These are phyloP conservation scores for Festucalex cinctus DNA, from an alignment of 2,113 vertebrate species.

Conservation along the genomic window DNA sequence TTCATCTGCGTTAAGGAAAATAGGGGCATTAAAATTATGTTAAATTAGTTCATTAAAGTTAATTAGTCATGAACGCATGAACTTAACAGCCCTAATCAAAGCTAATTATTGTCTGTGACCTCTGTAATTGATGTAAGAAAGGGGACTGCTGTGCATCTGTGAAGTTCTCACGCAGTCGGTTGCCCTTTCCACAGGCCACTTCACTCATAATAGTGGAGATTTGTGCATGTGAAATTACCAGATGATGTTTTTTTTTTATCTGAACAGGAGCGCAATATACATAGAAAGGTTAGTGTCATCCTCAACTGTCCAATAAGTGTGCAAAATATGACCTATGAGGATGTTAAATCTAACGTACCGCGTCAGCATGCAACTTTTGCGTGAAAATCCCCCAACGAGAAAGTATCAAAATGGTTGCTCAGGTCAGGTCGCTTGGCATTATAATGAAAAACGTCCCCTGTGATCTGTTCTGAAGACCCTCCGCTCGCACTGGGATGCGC, in stretches of 20 bases:
- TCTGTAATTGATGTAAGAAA: constrained; percentile 7
- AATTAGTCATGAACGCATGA: constrained; percentile 10
- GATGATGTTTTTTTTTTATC: constrained; percentile 56
- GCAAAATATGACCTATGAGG: constrained; percentile 74
- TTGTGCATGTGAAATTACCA: constrained; percentile 46
- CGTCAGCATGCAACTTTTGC: constrained; percentile 57
- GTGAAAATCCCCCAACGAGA: constrained; percentile 53
- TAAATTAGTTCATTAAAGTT: constrained; percentile 10
- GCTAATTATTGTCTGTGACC: constrained; percentile 17
- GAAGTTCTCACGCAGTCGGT: constrained; percentile 14
- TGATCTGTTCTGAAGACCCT: constrained; percentile 45
- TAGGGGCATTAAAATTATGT: constrained; percentile 6
- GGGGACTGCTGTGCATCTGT: constrained; percentile 7
- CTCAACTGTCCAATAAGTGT: constrained; percentile 67
- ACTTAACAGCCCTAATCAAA: constrained; percentile 10
- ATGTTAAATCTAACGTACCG: constrained; percentile 58
- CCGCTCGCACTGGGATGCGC: constrained; percentile 19
- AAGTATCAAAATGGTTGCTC: constrained; percentile 44
- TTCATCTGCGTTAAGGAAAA: constrained; percentile 8
- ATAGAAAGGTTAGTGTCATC: constrained; percentile 69
- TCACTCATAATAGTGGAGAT: constrained; percentile 41
- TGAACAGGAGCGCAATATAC: constrained; percentile 55
- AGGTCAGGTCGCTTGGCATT: constrained; percentile 48
- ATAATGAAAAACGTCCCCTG: constrained; percentile 40
- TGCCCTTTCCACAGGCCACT: constrained; percentile 51